These are phyloP conservation scores for Drosophila nikananu DNA, from an alignment of 1,140 invertebrate species.

Conservation along the genomic window DNA sequence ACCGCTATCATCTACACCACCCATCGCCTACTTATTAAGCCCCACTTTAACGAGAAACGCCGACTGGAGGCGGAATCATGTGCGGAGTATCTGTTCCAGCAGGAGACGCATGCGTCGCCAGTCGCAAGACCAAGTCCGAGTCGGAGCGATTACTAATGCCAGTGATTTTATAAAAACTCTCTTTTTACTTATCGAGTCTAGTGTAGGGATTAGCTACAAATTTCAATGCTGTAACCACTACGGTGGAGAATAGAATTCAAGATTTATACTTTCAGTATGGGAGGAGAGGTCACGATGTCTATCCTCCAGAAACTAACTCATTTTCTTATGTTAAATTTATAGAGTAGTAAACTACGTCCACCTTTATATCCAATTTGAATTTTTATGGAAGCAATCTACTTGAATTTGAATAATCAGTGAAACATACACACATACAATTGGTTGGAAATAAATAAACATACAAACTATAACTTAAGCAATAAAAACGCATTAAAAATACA, in stretches of 20 bases:
- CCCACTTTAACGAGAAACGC: constrained; percentile 58
- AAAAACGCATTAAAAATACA: constrained; percentile 4
- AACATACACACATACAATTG: constrained; percentile 17
- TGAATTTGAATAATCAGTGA: constrained; percentile 59
- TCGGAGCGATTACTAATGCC: not conserved
- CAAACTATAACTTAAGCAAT: not conserved
- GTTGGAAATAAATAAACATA: constrained; percentile 32
- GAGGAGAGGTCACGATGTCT: not conserved
- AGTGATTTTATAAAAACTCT: constrained; percentile 15
- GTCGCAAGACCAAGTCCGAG: not conserved
- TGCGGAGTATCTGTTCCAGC: constrained; percentile 81
- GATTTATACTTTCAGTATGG: constrained; percentile 18
- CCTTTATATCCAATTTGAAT: constrained; percentile 42
- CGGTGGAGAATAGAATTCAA: constrained; percentile 36
- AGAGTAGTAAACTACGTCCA: constrained; percentile 28
- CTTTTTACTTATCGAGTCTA: constrained; percentile 34
- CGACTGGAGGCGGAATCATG: constrained; percentile 71
- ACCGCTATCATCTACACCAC: constrained; percentile 56
- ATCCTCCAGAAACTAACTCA: not conserved
- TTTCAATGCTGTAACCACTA: constrained; percentile 36
- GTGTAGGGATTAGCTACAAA: constrained; percentile 28
- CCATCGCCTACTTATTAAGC: constrained; percentile 71
- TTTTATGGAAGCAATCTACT: constrained; percentile 51
- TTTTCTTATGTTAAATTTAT: constrained; percentile 34
- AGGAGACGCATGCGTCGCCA: constrained; percentile 51